These are phyloP conservation scores for Clarias platycephalus DNA, from an alignment of 2,797 vertebrate genomes.

Conservation along the genomic window DNA sequence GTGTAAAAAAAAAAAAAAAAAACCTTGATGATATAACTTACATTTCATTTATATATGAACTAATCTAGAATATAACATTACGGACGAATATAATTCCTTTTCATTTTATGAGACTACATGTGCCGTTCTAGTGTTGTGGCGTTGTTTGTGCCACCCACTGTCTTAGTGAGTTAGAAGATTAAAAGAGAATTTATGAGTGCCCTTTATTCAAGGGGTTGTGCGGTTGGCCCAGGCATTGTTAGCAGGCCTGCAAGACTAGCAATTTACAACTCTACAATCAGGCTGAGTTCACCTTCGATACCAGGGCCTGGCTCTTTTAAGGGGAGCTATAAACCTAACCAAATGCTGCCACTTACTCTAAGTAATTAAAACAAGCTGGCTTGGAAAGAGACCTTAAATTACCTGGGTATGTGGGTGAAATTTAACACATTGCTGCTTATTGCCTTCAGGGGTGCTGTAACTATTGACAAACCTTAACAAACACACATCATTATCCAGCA, in stretches of 20 bases:
- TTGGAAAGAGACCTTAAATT: slow-evolving; percentile 74
- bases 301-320: slow-evolving; percentile 72
- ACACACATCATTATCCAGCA: slow-evolving; percentile 67
- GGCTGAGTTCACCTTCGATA: slow-evolving; percentile 72
- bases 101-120: slow-evolving; percentile 19
- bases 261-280: slow-evolving; percentile 74
- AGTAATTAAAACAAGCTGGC: slow-evolving; percentile 86
- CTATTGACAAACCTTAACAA: slow-evolving; percentile 73
- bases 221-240: slow-evolving; percentile 65
- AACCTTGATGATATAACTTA: background rate
- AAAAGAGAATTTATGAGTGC: slow-evolving; percentile 61
- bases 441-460: slow-evolving; percentile 69
- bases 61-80: slow-evolving; percentile 3
- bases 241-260: slow-evolving; percentile 64
- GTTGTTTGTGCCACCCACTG: slow-evolving; percentile 50
- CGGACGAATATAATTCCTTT: slow-evolving; percentile 4
- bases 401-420: slow-evolving; percentile 69
- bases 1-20: background rate
- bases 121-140: slow-evolving; percentile 29
- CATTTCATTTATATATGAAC: background rate
- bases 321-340: slow-evolving; percentile 78
- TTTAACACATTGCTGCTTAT: slow-evolving; percentile 62
- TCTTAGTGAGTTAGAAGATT: slow-evolving; percentile 54
- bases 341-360: slow-evolving; percentile 79
- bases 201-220: slow-evolving; percentile 54